Conservation (phyloP, 2,888 invertebrate species). For the Bedellia somnulentella region DNA sequence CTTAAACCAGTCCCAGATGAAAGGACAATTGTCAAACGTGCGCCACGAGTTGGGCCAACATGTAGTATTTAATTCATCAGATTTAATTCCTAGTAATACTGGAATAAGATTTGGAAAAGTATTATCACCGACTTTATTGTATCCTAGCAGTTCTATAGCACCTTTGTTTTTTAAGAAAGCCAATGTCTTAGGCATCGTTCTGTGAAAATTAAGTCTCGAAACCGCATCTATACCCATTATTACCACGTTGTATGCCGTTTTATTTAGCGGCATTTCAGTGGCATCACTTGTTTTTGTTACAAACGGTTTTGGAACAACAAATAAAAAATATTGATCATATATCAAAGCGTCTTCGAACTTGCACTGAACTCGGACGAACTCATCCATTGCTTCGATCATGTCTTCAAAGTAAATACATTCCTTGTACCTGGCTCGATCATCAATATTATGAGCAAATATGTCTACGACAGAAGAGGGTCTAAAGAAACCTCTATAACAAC, state of each 20-base stretch:
- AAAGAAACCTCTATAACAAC: constrained; percentile 66
- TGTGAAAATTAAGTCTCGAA: constrained; percentile 80
- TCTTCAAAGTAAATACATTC: constrained; percentile 49
- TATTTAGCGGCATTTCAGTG: constrained; percentile 16
- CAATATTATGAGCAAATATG: constrained; percentile 37
- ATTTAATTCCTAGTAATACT: constrained; percentile 71
- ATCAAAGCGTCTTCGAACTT: constrained; percentile 39
- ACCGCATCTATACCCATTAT: constrained; percentile 84
- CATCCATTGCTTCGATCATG: constrained; percentile 46
- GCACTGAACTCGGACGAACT: constrained; percentile 73
- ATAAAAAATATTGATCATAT: constrained; percentile 71
- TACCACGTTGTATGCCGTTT: constrained; percentile 66
- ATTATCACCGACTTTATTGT: constrained; percentile 93
- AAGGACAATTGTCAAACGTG: constrained; percentile 77
- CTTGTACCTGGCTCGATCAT: constrained; percentile 48
- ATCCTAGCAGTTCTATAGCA: constrained; percentile 80
- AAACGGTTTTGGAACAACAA: constrained; percentile 51
- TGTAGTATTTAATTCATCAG: constrained; percentile 62
- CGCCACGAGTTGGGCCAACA: constrained; percentile 64
- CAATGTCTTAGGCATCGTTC: constrained; percentile 78
- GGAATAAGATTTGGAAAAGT: constrained; percentile 90
- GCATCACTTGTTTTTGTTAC: constrained; percentile 15
- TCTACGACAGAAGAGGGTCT: constrained; percentile 47
- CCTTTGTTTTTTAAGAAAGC: constrained; percentile 62
- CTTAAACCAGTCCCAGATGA: constrained; percentile 82